Percentiles rank a stretch among this genome's conserved stretches.
Conservation (phyloP, 2,888 invertebrate genomes). For the Hirudinaria manillensis region DNA sequence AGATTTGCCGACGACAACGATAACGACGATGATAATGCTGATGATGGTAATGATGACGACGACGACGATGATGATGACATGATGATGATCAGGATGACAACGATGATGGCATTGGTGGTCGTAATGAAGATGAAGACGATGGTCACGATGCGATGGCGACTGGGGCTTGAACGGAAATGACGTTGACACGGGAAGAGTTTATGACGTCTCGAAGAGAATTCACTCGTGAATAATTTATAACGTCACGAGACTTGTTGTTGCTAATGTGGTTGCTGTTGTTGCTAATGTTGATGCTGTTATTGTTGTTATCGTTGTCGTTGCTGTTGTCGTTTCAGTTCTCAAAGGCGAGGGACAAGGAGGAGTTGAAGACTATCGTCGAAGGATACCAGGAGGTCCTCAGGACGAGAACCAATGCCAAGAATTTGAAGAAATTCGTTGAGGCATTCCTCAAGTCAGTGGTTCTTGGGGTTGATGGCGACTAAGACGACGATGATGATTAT, state of each 20-base stretch:
- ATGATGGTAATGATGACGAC: not conserved
- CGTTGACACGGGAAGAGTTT: no score
- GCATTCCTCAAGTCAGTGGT: conserved; percentile 72
- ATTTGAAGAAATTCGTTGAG: conserved; percentile 73
- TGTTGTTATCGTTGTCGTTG: not conserved
- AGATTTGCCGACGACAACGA: not conserved
- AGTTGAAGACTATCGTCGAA: conserved; percentile 65
- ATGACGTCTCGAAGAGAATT: no score
- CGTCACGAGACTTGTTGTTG: not conserved
- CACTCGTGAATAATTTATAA: no score
- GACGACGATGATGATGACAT: no score
- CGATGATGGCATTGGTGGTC: not conserved
- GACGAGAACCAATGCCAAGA: conserved; percentile 69
- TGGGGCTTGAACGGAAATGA: not conserved
- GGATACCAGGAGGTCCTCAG: conserved; percentile 72
- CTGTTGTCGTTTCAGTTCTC: conserved; percentile 44
- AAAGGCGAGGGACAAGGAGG: conserved; percentile 50
- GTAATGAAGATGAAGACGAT: not conserved
- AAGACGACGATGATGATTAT: no score
- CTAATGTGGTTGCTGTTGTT: not conserved
- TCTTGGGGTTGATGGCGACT: not conserved
- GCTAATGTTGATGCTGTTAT: no score
- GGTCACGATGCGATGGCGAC: not conserved
- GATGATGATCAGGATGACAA: not conserved
- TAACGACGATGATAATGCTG: not conserved